Base-by-base conservation (phyloP, 2,797 vertebrate species). In the Takifugu ocellatus region DNA sequence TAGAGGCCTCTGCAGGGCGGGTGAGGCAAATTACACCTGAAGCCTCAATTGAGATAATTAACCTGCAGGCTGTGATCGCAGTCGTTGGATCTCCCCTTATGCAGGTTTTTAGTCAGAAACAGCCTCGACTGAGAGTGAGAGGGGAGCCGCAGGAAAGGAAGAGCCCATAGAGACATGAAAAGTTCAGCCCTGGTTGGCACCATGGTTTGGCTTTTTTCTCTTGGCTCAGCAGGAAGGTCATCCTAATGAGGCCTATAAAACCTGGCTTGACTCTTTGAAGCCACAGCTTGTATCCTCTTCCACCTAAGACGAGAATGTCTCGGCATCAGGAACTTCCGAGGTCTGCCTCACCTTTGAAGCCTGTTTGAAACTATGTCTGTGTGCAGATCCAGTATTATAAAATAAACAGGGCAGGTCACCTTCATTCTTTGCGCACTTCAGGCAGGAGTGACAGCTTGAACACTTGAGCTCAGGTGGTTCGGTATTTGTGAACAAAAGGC, bases 221-320 rank as follows among this genome's bases (percentile, higher is more conserved):
- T 75, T 2, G 31, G 59, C 77, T 78, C 50, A 33, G 16, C 73
- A 79, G 82, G 73, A 84, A 80, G 51, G 42, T 51, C 51, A 21
- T 72, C 54, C 49, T 86, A 83, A 86, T 79, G 79, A 83, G 74
- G 67, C 49, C 68, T 47, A 59, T 83, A 77, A 85, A 84, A 61
- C 26, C 51, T 7, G 51, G 27, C 25, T 64, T 73, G 79, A 60
- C 70, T 70, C 78, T 86, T 82, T 86, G 78, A 87, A 77, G 74
- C 47, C 49, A 25, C 8, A 54, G 31, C 58, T 15, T 24, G 54
- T 27, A 33, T 54, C 33, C 12, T 72, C 42, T 46, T 62, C 57
- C 49, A 51, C 17, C 27, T 4, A 1, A 24, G 50, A 50, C 31
- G 2, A 12, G 36, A 25, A 16, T 4, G 45, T 3, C 25, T 45